Conservation (phyloP, 2,113 vertebrate species). For the Erythrolamprus reginae region DNA sequence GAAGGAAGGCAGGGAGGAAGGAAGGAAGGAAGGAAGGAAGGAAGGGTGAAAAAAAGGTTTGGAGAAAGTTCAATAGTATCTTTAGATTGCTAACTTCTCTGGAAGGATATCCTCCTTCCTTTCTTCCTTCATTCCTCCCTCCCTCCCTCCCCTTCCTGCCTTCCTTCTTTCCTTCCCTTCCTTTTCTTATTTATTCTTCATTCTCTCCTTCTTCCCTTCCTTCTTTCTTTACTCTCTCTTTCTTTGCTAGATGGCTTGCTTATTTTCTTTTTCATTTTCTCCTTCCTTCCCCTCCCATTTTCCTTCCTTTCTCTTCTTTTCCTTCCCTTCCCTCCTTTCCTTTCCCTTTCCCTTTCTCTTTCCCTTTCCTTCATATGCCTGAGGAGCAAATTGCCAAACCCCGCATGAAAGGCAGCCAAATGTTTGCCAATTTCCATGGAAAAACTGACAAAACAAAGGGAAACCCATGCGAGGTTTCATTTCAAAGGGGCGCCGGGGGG, state of each 20-base stretch:
- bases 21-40: neutral
- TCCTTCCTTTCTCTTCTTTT: too few relatives aligned
- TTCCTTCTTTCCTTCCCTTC: too few relatives aligned
- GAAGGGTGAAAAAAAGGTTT: neutral
- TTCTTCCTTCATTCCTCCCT: too few relatives aligned
- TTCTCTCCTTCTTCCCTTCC: neutral
- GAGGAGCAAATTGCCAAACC: slow-evolving; percentile 71
- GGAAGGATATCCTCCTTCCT: neutral
- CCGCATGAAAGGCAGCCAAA: slow-evolving; percentile 65
- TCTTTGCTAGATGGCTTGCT: neutral
- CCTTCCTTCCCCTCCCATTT: neutral
- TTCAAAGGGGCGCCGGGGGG: neutral
- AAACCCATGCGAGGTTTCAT: neutral
- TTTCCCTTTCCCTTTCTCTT: neutral
- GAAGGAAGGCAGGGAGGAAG: too few relatives aligned
- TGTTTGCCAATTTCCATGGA: slow-evolving; percentile 65
- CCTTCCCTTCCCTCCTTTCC: neutral
- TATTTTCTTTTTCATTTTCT: neutral
- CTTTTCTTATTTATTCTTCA: too few relatives aligned
- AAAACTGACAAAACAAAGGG: slow-evolving; percentile 46
- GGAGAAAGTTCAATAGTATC: neutral
- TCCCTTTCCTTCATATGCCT: slow-evolving; percentile 69
- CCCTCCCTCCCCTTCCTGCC: too few relatives aligned
- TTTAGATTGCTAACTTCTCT: neutral
- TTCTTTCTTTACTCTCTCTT: too few relatives aligned